Base-by-base conservation (phyloP, 1,140 invertebrate genomes). In the Calosoma granatense region DNA sequence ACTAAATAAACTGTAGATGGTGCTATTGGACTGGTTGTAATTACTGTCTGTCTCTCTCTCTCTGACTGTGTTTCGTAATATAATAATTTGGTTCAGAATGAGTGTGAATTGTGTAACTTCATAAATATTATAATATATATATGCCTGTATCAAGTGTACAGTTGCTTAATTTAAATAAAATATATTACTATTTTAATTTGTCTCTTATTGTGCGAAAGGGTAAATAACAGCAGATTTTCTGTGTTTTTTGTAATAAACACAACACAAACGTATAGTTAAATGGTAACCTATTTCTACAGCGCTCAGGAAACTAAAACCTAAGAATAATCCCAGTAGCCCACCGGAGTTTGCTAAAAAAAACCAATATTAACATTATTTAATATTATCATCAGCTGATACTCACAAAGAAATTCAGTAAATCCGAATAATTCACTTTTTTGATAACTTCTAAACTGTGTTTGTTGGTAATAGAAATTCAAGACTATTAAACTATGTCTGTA, bases 251-350 rank as follows among this genome's bases (percentile, higher is more conserved):
- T 57, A 53, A 22, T 30, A 51, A 43, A 53, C 58, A 55, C 60
- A 68, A 4, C 51, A 22, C 14, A 62, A 14, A 47, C 60, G 60
- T 12, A 88, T 64, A 0, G 81, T 81, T 22, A 82, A 56, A 64
- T 83, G 88, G 67, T 88, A 90, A 1, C 87, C 19, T 2, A 88
- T 76, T 74, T 91, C 87, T 15, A 88, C 77, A 0, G 81, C 71
- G 59, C 87, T 90, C 60, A 91, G 76, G 60, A 87, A 81, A 66
- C 87, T 90, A 66, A 91, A 90, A 6, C 87, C 87, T 75, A 90
- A 78, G 65, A 87, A 90, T 1, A 91, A 74, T 3, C 87, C 86
- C 2, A 90, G 71, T 19, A 91, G 70, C 4, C 88, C 88, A 41
- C 88, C 87, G 2, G 82, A 85, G 65, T 86, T 88, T 0, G 86